phyloP scores from a whole-genome alignment of 2,888 invertebrate species.

The Idaea straminata region DNA sequence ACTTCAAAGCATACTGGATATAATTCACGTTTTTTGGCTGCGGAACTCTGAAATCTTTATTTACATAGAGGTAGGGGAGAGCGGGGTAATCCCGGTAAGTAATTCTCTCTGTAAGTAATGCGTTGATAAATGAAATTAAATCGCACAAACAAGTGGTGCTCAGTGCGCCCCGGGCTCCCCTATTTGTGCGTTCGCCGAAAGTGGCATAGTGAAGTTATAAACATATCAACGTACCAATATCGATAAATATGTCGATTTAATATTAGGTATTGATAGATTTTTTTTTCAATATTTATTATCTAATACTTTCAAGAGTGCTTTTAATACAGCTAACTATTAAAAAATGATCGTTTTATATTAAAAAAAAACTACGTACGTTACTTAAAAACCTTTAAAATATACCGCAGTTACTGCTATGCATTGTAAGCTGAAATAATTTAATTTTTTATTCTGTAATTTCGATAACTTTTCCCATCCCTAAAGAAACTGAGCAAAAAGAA shows the following conservation, averaged over 20 bases:
- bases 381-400: too few species aligned
- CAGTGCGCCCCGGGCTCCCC: constrained; percentile 62
- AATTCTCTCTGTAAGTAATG: constrained; percentile 79
- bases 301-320: too few species aligned
- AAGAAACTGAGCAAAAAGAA: constrained; percentile 68
- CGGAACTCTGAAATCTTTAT: constrained; percentile 32
- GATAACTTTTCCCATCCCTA: constrained; percentile 33
- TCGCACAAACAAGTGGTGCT: constrained; percentile 78
- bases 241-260: neutral
- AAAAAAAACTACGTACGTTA: too few species aligned
- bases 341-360: too few species aligned
- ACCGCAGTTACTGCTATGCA: too few species aligned
- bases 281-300: too few species aligned
- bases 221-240: neutral
- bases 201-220: constrained; percentile 42
- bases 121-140: constrained; percentile 81
- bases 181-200: constrained; percentile 47
- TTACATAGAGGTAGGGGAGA: constrained; percentile 56
- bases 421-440: too few species aligned
- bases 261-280: neutral
- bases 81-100: constrained; percentile 74
- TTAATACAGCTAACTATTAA: too few species aligned
- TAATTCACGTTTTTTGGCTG: constrained; percentile 6
- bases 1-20: constrained; percentile 22
- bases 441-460: neutral